A percentile compares a stretch with the other conserved stretches of the same genome.
These are phyloP conservation scores for Homarus gammarus DNA, from an alignment of 2,888 invertebrate genomes.

Conservation along the genomic window DNA sequence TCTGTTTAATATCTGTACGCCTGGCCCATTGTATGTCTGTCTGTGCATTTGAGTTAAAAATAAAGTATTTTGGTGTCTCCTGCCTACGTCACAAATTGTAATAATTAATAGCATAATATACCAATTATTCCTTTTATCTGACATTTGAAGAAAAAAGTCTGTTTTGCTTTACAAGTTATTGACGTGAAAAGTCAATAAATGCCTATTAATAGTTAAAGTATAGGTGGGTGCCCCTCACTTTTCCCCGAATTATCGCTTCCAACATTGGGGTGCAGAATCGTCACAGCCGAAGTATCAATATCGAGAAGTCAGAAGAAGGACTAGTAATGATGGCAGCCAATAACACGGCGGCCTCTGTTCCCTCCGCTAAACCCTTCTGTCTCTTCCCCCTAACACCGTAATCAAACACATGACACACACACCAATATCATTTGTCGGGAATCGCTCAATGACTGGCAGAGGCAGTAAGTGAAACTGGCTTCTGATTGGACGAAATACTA, in stretches of 20 bases:
- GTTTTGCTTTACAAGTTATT: no score
- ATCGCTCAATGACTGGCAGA: not conserved
- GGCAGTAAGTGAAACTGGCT: not conserved
- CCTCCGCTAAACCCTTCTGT: slow-evolving; percentile 23
- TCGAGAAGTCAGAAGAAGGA: not conserved
- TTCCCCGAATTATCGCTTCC: not conserved
- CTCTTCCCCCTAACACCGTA: slow-evolving; percentile 19
- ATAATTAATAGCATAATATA: no score
- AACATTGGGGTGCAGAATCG: not conserved
- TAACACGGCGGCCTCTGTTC: not conserved
- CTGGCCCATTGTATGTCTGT: no score
- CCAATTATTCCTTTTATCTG: no score
- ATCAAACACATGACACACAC: slow-evolving; percentile 23
- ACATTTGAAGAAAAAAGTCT: no score
- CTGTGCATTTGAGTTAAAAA: no score
- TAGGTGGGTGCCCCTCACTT: not conserved
- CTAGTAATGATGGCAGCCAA: not conserved
- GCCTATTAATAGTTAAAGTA: no score
- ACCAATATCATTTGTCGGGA: slow-evolving; percentile 26
- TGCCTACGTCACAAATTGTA: no score
- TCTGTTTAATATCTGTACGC: no score
- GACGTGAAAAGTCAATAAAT: no score
- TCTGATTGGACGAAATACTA: not conserved
- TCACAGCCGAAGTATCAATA: not conserved
- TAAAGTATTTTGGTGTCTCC: no score